These are phyloP conservation scores for Anser cygnoides DNA, from an alignment of 2,113 vertebrate species.

Conservation along the genomic window DNA sequence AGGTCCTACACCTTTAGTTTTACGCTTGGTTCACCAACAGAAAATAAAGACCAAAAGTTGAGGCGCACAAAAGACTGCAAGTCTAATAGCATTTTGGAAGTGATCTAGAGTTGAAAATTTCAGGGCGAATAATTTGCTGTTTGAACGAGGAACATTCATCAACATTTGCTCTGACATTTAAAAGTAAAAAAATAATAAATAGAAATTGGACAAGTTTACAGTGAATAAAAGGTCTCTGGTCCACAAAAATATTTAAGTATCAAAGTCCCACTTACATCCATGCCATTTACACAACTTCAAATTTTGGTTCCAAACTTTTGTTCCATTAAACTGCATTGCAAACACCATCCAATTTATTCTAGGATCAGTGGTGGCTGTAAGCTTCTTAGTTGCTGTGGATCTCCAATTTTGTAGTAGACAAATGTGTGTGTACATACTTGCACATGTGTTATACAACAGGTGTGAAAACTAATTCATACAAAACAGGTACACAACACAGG, in stretches of 20 bases:
- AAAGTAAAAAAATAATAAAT: neutral
- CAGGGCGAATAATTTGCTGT: neutral
- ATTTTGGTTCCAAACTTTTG: neutral
- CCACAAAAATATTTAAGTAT: neutral
- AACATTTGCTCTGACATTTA: neutral
- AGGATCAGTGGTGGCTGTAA: neutral
- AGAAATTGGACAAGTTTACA: neutral
- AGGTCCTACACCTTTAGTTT: fast-evolving
- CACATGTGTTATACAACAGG: neutral
- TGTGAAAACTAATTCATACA: neutral
- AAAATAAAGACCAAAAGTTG: neutral
- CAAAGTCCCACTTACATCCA: neutral
- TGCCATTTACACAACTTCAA: neutral
- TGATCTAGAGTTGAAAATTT: neutral
- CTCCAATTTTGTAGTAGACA: neutral
- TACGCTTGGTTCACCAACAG: neutral
- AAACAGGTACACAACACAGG: neutral
- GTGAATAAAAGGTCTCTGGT: neutral
- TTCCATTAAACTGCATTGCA: neutral
- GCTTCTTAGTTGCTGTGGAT: neutral
- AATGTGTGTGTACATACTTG: fast-evolving
- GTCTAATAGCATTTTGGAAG: neutral
- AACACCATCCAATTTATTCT: neutral
- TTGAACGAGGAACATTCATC: neutral
- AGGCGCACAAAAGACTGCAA: neutral